These are phyloP conservation scores for Chrysaora quinquecirrha DNA, from an alignment of 30 jellyfish, hydroid and myxozoan species.

Conservation along the genomic window DNA sequence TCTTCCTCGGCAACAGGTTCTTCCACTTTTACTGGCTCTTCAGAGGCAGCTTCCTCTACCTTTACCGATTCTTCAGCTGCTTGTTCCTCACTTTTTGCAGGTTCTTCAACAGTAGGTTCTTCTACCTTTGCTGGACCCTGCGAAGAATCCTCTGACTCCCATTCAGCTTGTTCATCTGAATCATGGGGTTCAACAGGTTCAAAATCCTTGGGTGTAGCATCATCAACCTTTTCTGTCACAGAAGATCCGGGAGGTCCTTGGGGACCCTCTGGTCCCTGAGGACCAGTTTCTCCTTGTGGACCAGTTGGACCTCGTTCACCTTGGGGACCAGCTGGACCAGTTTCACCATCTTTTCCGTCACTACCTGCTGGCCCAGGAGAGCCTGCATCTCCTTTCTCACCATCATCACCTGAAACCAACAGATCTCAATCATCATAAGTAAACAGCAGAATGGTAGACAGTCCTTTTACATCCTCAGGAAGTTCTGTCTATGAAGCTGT, in stretches of 20 bases:
- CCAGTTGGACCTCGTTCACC: slow-evolving; percentile 52
- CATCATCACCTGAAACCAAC: slow-evolving; percentile 11
- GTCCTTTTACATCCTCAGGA: no score
- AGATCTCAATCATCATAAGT: no score
- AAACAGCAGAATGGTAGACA: no score
- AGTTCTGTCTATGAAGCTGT: no score
- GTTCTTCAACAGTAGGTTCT: not conserved
- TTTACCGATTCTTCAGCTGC: slow-evolving; percentile 6
- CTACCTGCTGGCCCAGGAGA: slow-evolving; percentile 22
- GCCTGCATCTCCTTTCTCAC: not conserved
- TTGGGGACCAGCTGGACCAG: slow-evolving; percentile 22
- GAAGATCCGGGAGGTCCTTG: slow-evolving; percentile 35
- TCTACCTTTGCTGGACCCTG: not conserved
- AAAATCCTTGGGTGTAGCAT: slow-evolving; percentile 17
- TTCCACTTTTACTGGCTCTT: slow-evolving; percentile 1
- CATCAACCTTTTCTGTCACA: slow-evolving; percentile 31
- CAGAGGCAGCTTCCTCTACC: not conserved
- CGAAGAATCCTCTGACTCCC: not conserved
- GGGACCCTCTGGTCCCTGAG: slow-evolving; percentile 41
- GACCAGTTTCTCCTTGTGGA: slow-evolving; percentile 17
- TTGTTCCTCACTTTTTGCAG: not conserved
- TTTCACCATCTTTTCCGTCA: slow-evolving; percentile 36
- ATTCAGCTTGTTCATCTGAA: not conserved
- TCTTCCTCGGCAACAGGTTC: slow-evolving; percentile 7
- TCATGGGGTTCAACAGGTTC: slow-evolving; percentile 9